Conservation (phyloP, 2,797 vertebrate genomes). For the Chelonia mydas region DNA sequence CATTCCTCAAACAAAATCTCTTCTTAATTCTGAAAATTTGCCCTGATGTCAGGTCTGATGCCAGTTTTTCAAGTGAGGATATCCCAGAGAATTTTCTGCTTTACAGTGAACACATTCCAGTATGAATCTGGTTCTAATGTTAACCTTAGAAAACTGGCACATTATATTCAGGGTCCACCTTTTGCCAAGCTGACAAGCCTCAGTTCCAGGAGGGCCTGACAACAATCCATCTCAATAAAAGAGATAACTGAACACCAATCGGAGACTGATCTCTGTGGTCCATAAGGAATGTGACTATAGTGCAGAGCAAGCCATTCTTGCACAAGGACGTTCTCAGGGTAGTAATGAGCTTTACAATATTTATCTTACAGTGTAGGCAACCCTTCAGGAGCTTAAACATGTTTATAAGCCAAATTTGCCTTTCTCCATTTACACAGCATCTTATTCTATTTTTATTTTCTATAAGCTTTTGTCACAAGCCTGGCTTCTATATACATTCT, state of each 20-base stretch:
- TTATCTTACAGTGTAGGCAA: background rate
- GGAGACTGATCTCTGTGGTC: background rate
- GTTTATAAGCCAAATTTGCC: background rate
- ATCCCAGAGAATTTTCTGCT: background rate
- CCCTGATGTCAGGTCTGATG: fast-evolving
- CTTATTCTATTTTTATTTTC: background rate
- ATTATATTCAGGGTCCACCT: background rate
- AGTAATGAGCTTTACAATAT: background rate
- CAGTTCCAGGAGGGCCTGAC: background rate
- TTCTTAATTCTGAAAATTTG: background rate
- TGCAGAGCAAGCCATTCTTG: background rate
- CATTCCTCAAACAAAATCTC: background rate
- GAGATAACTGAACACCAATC: background rate
- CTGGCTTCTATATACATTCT: background rate
- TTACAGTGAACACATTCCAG: background rate
- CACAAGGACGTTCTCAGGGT: background rate
- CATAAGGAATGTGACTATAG: background rate
- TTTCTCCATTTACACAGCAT: background rate
- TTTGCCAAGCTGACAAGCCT: background rate
- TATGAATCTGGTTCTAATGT: background rate
- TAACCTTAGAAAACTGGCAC: background rate
- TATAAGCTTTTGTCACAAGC: background rate
- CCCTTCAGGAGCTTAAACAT: fast-evolving
- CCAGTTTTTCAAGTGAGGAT: background rate
- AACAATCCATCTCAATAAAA: background rate